Conservation (phyloP, 2,888 invertebrate species). For the Drosophila mimetica region DNA sequence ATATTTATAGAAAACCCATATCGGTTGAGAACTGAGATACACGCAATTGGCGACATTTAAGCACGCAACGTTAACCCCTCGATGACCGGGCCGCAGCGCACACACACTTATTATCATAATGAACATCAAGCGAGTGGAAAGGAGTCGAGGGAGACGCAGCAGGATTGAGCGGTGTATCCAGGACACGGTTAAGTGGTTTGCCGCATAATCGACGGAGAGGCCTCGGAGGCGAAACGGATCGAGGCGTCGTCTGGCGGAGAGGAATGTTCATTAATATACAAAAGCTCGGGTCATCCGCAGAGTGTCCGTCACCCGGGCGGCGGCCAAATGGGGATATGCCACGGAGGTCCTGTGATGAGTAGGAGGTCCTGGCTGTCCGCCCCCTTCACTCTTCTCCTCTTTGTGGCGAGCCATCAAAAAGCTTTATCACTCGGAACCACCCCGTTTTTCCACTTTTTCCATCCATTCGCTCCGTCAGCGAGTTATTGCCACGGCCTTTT, state of each 20-base stretch:
- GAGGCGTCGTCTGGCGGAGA: conserved; percentile 14
- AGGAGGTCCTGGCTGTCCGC: conserved; percentile 18
- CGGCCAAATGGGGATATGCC: conserved; percentile 17
- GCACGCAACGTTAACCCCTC: conserved; percentile 72
- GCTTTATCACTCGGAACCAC: conserved; percentile 29
- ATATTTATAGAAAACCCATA: conserved; percentile 22
- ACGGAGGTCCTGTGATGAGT: conserved; percentile 23
- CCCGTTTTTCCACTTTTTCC: conserved; percentile 11
- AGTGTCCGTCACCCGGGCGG: conserved; percentile 52
- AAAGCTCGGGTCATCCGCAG: conserved; percentile 49
- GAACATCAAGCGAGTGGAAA: conserved; percentile 50
- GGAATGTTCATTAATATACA: conserved; percentile 64
- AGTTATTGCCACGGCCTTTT: conserved; percentile 45
- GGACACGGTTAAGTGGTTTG: conserved; percentile 58
- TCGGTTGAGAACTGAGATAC: conserved; percentile 48
- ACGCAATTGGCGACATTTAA: conserved; percentile 77
- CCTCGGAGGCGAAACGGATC: conserved; percentile 26
- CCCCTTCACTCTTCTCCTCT: conserved; percentile 8
- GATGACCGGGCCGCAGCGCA: conserved; percentile 56
- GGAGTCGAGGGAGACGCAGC: conserved; percentile 6
- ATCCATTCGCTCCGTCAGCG: conserved; percentile 19
- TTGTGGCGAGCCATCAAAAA: conserved; percentile 32
- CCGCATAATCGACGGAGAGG: conserved; percentile 61
- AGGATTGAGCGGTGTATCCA: conserved; percentile 24
- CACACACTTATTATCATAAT: conserved; percentile 72